A percentile compares a stretch with the other conserved stretches of the same genome.
phyloP scores from a whole-genome alignment of 2,797 vertebrate species.

The Potorous gilbertii region DNA sequence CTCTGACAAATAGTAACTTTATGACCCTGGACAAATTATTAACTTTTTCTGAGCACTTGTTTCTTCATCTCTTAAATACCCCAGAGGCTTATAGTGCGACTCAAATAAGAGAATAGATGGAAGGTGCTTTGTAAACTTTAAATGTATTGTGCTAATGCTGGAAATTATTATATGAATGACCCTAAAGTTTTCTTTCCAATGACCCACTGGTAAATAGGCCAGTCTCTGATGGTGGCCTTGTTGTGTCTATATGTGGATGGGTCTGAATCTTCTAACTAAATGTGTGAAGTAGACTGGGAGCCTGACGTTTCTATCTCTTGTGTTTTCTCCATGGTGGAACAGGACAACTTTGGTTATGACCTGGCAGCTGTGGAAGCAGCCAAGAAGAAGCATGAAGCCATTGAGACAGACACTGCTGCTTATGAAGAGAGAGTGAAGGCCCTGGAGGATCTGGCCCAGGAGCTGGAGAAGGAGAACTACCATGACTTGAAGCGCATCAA shows the following conservation, averaged over 20 bases:
- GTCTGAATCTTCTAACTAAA: not conserved
- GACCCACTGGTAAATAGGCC: not conserved
- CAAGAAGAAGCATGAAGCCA: constrained; percentile 99
- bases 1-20: too few relatives aligned
- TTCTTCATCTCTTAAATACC: not conserved
- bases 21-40: not conserved
- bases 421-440: constrained; percentile 94
- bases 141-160: not conserved
- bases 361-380: constrained; percentile 96
- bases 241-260: rapidly evolving
- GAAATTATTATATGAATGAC: not conserved
- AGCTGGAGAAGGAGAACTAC: constrained; percentile 94
- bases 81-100: not conserved
- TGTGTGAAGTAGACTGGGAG: not conserved
- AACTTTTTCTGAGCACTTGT: not conserved
- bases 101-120: not conserved
- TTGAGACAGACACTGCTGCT: constrained; percentile 95
- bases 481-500: constrained; percentile 95
- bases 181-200: not conserved
- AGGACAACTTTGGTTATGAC: constrained; percentile 99
- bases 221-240: not conserved
- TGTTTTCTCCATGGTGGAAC: constrained; percentile 18
- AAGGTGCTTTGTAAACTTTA: not conserved
- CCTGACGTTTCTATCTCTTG: not conserved
- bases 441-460: constrained; percentile 92